These are phyloP conservation scores for Hippocampus barbouri DNA, from an alignment of 2,113 vertebrate genomes.

Conservation along the genomic window DNA sequence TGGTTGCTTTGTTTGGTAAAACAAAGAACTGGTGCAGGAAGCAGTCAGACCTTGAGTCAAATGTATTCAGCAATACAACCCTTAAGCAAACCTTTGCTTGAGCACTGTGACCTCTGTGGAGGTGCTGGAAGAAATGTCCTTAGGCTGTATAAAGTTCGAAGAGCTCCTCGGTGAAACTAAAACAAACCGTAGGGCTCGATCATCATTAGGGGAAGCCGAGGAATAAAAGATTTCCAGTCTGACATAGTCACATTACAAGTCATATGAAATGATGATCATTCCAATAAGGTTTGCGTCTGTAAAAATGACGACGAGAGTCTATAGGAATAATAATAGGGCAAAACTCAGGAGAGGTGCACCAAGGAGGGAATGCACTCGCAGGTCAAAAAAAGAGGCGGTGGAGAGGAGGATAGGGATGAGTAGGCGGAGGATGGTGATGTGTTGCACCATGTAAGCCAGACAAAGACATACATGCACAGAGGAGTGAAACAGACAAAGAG, in stretches of 20 bases:
- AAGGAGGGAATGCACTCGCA: constrained; percentile 29
- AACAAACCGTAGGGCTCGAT: constrained; percentile 17
- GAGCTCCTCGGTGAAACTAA: constrained; percentile 48
- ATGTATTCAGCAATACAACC: constrained; percentile 44
- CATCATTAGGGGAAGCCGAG: neutral
- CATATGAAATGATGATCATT: constrained; percentile 33
- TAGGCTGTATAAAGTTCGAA: constrained; percentile 50
- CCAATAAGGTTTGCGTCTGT: constrained; percentile 53
- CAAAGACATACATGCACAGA: constrained; percentile 44
- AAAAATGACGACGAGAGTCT: constrained; percentile 30
- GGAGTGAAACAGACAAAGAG: constrained; percentile 56
- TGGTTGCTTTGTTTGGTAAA: constrained; percentile 47
- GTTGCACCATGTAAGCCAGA: constrained; percentile 55
- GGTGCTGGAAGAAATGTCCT: constrained; percentile 47
- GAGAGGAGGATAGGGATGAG: constrained; percentile 36
- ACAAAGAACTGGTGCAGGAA: constrained; percentile 48
- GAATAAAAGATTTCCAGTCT: too few relatives aligned
- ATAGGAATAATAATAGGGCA: constrained; percentile 56
- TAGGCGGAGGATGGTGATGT: constrained; percentile 39
- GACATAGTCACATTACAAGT: neutral
- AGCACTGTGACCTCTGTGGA: constrained; percentile 39
- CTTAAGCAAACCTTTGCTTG: constrained; percentile 50
- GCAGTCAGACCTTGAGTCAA: constrained; percentile 54
- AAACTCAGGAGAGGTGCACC: constrained; percentile 54
- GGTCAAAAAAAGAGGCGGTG: constrained; percentile 49